Conservation (phyloP, 2,113 vertebrate genomes). For the Hippocampus guttulatus region DNA sequence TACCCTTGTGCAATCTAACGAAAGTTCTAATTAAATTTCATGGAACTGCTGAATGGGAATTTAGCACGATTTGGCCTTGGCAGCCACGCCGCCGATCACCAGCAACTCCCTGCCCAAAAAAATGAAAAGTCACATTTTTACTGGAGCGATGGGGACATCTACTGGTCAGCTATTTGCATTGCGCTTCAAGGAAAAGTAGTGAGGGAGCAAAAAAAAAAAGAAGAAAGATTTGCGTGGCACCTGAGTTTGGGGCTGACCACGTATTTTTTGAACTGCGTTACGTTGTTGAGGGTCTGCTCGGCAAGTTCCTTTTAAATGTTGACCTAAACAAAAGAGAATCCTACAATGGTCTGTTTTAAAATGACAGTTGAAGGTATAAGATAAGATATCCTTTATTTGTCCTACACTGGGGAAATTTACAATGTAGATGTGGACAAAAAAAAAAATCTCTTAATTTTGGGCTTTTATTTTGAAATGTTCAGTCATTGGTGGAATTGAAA, state of each 20-base stretch:
- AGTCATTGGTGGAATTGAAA: no score
- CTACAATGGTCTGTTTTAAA: no score
- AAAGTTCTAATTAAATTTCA: no score
- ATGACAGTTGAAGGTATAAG: no score
- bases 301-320: slow-evolving; percentile 74
- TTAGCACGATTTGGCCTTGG: slow-evolving; percentile 28
- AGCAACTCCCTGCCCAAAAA: slow-evolving; percentile 80
- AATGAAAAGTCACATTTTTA: not conserved
- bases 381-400: no score
- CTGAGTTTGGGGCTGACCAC: slow-evolving; percentile 90
- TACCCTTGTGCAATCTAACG: not conserved
- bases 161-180: slow-evolving; percentile 19
- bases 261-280: slow-evolving; percentile 91
- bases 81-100: slow-evolving; percentile 94
- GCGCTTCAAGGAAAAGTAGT: slow-evolving; percentile 9
- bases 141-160: slow-evolving; percentile 24
- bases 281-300: slow-evolving; percentile 91
- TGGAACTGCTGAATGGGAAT: no score
- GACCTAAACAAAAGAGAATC: no score
- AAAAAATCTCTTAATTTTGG: no score
- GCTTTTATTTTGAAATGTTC: no score
- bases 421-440: no score
- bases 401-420: no score
- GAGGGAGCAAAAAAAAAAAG: no score
- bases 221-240: slow-evolving; percentile 56